Base-by-base conservation (phyloP, 2,797 vertebrate species). In the Streptopelia turtur region DNA sequence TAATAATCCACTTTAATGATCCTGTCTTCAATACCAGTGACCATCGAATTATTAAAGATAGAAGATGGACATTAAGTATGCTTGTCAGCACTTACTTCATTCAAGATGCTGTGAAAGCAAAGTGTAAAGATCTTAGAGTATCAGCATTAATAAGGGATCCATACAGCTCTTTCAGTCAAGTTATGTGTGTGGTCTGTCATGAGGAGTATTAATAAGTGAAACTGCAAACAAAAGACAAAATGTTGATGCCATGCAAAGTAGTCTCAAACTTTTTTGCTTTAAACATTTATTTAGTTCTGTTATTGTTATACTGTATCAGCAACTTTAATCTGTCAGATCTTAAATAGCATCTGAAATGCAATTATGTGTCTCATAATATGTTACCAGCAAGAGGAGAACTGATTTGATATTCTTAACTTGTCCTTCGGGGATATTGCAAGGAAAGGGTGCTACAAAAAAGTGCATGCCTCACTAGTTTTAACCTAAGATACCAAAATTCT, bases 291-390 rank as follows among this genome's bases (percentile, higher is more conserved):
- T 59, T 59, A 47, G 25, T 47, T 72, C 23, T 69, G 31, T 16
- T 84, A 25, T 30, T 86, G 71, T 75, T 53, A 37, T 25, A 71
- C 13, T 41, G 16, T 55, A 59, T 11, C 5, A 83, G 14, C 43
- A 90, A 86, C 35, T 88, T 63, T 41, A 60, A 91, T 94, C n/a
- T 88, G 64, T 68, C 45, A 60, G 10, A 56, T 70, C 88, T 80
- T 88, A 64, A 88, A 71, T 77, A 56, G 53, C 35, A 49, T n/a
- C 76, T 90, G 11, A 31, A 88, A 81, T 45, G 17, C 28, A 81
- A 43, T 81, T 74, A 59, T 21, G 7, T 71, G 16, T 28, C 65
- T 81, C 25, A 68, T 35, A 71, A 69, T 77, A 47, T 0, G 0
- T 50, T 76, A 64, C 31, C 50, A 82, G 37, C 65, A 84, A 55